phyloP scores from a whole-genome alignment of 2,888 invertebrate species.

The Drosophila meridiana region DNA sequence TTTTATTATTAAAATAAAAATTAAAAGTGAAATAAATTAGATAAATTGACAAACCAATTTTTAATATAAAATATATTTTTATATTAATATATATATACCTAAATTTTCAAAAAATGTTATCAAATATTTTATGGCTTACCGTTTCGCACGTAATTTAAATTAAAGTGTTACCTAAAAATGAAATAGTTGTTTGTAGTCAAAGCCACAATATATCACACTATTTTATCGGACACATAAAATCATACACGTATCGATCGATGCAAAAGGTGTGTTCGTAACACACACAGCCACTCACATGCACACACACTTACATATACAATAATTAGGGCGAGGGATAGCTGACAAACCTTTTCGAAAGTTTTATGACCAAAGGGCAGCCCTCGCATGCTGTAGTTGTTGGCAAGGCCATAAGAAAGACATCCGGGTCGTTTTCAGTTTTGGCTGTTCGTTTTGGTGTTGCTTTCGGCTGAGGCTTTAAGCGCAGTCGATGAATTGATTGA shows the following conservation, averaged over 20 bases:
- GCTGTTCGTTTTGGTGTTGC: slow-evolving; percentile 15
- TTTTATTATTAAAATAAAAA: too few relatives aligned
- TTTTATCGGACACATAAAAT: slow-evolving; percentile 43
- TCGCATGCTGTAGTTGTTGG: slow-evolving; percentile 32
- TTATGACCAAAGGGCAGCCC: slow-evolving; percentile 42
- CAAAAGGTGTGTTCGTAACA: slow-evolving; percentile 19
- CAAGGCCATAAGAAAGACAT: slow-evolving; percentile 26
- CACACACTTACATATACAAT: slow-evolving; percentile 1
- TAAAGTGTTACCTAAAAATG: neutral
- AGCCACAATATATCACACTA: slow-evolving; percentile 3
- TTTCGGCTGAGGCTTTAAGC: slow-evolving; percentile 48
- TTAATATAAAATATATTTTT: too few relatives aligned
- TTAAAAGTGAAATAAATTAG: too few relatives aligned
- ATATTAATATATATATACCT: too few relatives aligned
- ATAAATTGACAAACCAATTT: too few relatives aligned
- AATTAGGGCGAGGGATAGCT: slow-evolving; percentile 10
- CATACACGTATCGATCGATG: slow-evolving; percentile 34
- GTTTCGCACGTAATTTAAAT: neutral
- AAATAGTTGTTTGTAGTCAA: neutral
- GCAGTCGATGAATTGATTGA: slow-evolving; percentile 79
- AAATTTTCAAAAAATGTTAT: too few relatives aligned
- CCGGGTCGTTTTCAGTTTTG: slow-evolving; percentile 10
- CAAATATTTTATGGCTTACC: neutral
- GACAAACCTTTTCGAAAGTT: slow-evolving; percentile 37
- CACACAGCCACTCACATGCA: neutral